Evolutionary conservation across 1,140 invertebrate genomes (phyloP), one percentile per base, ranked within the genome.

Genomic region (Apis laboriosa): DNA sequence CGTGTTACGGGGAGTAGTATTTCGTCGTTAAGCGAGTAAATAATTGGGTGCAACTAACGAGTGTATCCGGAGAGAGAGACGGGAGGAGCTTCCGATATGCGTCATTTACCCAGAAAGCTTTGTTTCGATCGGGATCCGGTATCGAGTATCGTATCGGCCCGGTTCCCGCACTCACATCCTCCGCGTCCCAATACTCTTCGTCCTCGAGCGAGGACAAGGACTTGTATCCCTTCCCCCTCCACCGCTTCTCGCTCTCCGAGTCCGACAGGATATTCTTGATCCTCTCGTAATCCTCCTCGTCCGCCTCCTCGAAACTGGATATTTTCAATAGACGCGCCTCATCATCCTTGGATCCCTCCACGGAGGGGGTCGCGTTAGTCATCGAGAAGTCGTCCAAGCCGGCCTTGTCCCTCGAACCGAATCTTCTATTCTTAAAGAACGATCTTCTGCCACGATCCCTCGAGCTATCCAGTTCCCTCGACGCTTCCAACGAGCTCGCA

Each of bases 21-120:
- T 68, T 43, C 11, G 12, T 13, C 13, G 66, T 49, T n/a, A 2
- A 1, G 43, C 13, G 34, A 49, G 0, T 5, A 49, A 51, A 15
- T n/a, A 19, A 24, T 13, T 15, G 70, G 51, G 70, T 55, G 51
- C 19, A 43, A n/a, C 24, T 49, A 72, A 28, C 24, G 64, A 51
- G 73, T 61, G 28, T 60, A 34, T 13, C n/a, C 34, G 74, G 73
- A 77, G 74, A 78, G 34, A 34, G 80, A 83, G 74, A 77, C 43
- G 55, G 66, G 74, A 78, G 81, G 81, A 77, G 53, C 73, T 76
- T 82, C 71, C 49, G 56, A 43, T 24, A 9, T 34, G 17, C 76
- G 13, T 83, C 61, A 73, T 94, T 43, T 94, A 94, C 94, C 94
- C 94, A 94, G 88, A 93, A 94, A 82, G 93, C 89, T 87, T 93